Evolutionary conservation across 1,140 invertebrate species (phyloP), one percentile per base, ranked within the genome.

Genomic region (Caenorhabditis inopinata): DNA sequence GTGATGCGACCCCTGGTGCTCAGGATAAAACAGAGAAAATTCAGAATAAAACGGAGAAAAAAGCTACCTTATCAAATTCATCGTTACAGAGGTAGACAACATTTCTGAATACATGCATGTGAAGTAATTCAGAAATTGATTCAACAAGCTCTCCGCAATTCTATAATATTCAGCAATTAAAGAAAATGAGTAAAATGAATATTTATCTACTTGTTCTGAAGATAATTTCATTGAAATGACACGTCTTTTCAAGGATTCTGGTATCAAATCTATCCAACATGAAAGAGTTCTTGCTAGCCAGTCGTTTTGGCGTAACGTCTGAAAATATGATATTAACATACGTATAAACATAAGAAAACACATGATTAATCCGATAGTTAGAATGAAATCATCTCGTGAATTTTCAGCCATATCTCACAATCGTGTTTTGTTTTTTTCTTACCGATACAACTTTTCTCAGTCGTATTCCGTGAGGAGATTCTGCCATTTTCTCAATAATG

Each of bases 51-150:
- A n/a, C n/a, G n/a, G n/a, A n/a, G n/a, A n/a, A 53, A 29, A 35
- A 32, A 21, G 16, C 38, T 21, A 82, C 80, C 23, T 68, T 76
- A 18, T 82, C 49, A 11, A 83, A 25, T 21, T 83, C 82, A 51
- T 83, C 79, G 45, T 82, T 77, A 7, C 80, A 77, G 18, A 83
- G 38, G 42, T 83, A 75, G 12, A 83, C 77, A 25, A 83, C 79
- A 48, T 83, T 83, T 18, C 80, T 48, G 68, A 83, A 78, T 11
- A 83, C 82, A 47, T 77, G 45, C 23, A 77, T 68, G 23, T 62
- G 49, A 42, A 74, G 74, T 16, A 83, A 53, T 45, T 83, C 82
- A 4, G 79, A 29, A 14, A 80, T 75, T 18, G 79, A 45, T 18
- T 77, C 58, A 1, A 82, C 58, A 18, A 81, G 45, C 35, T 75